Evolutionary conservation across 2,888 invertebrate species (phyloP).

Genomic region (Notocelia uddmanniana): DNA sequence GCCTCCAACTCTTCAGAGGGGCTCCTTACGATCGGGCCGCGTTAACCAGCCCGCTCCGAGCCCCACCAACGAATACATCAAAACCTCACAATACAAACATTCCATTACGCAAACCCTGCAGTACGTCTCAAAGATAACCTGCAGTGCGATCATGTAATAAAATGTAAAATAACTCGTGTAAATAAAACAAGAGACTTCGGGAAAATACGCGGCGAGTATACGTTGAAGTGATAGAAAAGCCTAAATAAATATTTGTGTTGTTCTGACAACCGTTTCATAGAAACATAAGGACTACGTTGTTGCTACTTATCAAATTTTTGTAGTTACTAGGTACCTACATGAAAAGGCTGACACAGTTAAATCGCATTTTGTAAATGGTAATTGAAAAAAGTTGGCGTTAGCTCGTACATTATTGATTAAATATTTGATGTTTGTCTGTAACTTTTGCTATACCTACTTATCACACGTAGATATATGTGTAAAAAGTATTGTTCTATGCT

Average conservation of each 20-base stretch:
- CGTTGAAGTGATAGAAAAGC: constrained; percentile 83
- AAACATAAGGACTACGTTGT: constrained; percentile 79
- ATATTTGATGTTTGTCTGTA: constrained; percentile 45
- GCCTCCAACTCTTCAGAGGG: constrained; percentile 77
- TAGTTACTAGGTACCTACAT: constrained; percentile 75
- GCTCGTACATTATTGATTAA: constrained; percentile 43
- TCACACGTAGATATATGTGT: constrained; percentile 40
- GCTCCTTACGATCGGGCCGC: constrained; percentile 63
- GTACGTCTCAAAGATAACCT: constrained; percentile 75
- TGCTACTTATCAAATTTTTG: constrained; percentile 81
- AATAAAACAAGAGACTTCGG: constrained; percentile 60
- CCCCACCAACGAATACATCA: constrained; percentile 1
- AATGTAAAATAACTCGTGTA: constrained; percentile 60
- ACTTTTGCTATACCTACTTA: constrained; percentile 42
- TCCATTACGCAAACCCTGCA: constrained; percentile 58
- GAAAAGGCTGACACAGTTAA: constrained; percentile 81
- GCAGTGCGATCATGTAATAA: constrained; percentile 57
- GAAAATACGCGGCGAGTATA: constrained; percentile 74
- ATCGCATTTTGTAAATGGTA: constrained; percentile 69
- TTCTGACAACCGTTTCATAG: constrained; percentile 82
- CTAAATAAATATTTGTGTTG: constrained; percentile 80
- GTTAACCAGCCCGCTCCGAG: constrained; percentile 51
- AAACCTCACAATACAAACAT: constrained; percentile 51
- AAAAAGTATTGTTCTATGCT: constrained; percentile 42
- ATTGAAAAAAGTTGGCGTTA: constrained; percentile 44